phyloP scores from a whole-genome alignment of 2,888 invertebrate genomes.

The Coenonympha glycerion region DNA sequence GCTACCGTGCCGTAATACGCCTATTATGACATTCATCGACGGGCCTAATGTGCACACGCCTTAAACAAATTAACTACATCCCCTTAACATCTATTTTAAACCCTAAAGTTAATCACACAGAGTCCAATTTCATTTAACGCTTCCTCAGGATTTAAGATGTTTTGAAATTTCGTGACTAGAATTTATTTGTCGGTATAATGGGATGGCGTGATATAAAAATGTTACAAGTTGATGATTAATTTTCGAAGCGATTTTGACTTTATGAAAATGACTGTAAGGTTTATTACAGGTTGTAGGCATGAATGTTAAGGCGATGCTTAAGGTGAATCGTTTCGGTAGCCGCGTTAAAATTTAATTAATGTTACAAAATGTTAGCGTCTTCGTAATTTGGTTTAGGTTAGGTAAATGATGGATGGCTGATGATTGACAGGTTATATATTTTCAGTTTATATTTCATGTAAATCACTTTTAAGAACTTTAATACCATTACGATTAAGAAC shows the following conservation, averaged over 20 bases:
- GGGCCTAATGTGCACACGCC: conserved; percentile 25
- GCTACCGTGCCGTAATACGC: conserved; percentile 54
- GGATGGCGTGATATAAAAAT: conserved; percentile 23
- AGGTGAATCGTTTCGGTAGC: conserved; percentile 1
- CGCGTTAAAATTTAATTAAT: not conserved
- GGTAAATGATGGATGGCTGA: not conserved
- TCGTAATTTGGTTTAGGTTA: no score
- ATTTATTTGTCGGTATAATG: conserved; percentile 26
- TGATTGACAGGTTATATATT: not conserved
- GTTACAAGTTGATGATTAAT: conserved; percentile 21
- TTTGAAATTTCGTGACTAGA: not conserved
- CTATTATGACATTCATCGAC: conserved; percentile 46
- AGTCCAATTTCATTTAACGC: conserved; percentile 14
- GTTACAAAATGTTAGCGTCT: not conserved
- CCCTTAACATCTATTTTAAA: conserved; percentile 19
- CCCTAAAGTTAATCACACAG: conserved; percentile 18
- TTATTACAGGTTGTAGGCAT: conserved; percentile 14
- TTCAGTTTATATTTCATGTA: no score
- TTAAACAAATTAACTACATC: conserved; percentile 20
- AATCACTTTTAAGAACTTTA: no score
- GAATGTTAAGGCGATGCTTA: conserved; percentile 19
- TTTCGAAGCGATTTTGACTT: conserved; percentile 18
- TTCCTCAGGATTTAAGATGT: not conserved
- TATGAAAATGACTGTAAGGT: conserved; percentile 21
- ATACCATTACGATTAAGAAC: no score